A percentile compares a stretch with the other conserved stretches of the same genome.
Conservation (phyloP, 2,797 vertebrate species). For the Arremon aurantiirostris region DNA sequence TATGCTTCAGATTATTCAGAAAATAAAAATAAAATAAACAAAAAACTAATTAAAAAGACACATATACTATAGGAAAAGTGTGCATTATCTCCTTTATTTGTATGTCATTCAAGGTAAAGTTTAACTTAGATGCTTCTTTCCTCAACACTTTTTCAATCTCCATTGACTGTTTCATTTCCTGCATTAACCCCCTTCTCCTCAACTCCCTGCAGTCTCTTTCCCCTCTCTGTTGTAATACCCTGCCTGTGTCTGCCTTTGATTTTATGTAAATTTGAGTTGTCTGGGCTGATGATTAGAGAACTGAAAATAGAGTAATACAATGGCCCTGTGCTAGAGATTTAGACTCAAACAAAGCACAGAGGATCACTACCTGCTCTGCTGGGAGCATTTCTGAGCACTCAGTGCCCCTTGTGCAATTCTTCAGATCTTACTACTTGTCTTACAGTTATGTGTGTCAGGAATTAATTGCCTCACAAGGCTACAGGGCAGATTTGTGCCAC, state of each 20-base stretch:
- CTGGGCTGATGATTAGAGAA: background rate
- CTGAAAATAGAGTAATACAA: background rate
- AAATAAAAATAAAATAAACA: background rate
- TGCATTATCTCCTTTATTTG: background rate
- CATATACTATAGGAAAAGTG: background rate
- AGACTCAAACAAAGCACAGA: background rate
- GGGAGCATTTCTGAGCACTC: background rate
- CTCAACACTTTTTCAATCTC: background rate
- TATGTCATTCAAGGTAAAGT: background rate
- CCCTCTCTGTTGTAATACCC: background rate
- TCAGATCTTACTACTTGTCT: background rate
- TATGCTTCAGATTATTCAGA: background rate
- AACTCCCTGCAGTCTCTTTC: background rate
- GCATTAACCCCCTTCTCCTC: background rate
- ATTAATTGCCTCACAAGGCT: background rate
- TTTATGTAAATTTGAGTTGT: background rate
- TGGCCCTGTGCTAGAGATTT: background rate
- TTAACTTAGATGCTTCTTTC: background rate
- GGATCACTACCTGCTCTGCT: background rate
- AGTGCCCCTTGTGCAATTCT: background rate
- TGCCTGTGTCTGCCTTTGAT: background rate
- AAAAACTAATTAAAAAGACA: background rate
- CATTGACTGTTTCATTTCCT: background rate
- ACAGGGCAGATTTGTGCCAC: background rate
- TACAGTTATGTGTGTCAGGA: background rate